Evolutionary conservation across 2,113 vertebrate genomes (phyloP).

Genomic region (Nestor notabilis): DNA sequence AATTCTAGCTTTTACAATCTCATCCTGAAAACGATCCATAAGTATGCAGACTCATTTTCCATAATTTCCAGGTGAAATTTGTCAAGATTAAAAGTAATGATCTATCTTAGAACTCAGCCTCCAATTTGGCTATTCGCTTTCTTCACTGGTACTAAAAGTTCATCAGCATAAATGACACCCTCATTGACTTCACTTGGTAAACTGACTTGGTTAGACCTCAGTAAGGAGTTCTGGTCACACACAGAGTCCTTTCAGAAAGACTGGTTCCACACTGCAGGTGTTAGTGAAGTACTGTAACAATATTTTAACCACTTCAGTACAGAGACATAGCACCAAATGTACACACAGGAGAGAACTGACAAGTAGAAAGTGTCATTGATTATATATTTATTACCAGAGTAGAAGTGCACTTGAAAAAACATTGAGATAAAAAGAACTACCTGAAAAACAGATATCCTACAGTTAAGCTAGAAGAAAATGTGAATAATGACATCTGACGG

Average conservation of each 20-base stretch:
- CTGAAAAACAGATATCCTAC: not conserved
- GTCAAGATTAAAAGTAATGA: not conserved
- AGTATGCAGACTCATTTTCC: not conserved
- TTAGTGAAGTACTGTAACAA: not conserved
- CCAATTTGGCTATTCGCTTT: not conserved
- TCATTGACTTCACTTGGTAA: not conserved
- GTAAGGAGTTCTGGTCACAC: not conserved
- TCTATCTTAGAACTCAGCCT: not conserved
- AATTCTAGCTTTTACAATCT: not conserved
- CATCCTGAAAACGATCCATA: not conserved
- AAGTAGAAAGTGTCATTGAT: not conserved
- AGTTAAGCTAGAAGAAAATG: not conserved
- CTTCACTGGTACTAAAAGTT: not conserved
- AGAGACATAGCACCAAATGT: not conserved
- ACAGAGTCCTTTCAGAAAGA: not conserved
- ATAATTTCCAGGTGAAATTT: not conserved
- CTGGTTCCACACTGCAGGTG: not conserved
- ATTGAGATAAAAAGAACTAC: not conserved
- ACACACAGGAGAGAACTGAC: not conserved
- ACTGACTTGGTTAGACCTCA: not conserved
- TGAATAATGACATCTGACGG: not conserved
- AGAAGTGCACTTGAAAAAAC: not conserved
- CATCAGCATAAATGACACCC: not conserved
- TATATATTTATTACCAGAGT: not conserved
- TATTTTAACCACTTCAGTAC: not conserved